Conservation (phyloP, 92 coral and sea anemone species). For the Heteractis magnifica region DNA sequence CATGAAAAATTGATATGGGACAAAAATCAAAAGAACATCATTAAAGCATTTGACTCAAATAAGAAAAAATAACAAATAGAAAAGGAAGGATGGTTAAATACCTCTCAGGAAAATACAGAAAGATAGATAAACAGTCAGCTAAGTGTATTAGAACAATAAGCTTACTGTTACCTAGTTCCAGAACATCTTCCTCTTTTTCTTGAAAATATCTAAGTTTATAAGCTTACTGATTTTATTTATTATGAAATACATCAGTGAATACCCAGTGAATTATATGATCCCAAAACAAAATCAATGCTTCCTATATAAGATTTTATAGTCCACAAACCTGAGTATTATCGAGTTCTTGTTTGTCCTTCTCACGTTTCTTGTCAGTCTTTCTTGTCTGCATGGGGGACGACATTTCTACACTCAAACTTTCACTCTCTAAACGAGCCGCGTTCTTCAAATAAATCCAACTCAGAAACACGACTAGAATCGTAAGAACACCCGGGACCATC, state of each 20-base stretch:
- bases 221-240: neutral
- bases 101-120: no score
- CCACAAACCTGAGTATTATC: neutral
- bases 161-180: no score
- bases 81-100: no score
- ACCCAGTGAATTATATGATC: neutral
- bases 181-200: neutral
- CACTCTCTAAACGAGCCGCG: constrained; percentile 3
- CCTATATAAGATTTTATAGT: neutral
- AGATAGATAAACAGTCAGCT: no score
- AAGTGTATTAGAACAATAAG: no score
- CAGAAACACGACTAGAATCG: constrained; percentile 34
- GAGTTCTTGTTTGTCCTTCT: neutral
- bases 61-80: no score
- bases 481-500: constrained; percentile 25
- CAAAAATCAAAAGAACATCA: no score
- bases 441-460: constrained; percentile 22
- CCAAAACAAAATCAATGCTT: neutral
- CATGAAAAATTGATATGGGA: no score
- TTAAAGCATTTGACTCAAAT: no score
- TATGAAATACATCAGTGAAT: neutral
- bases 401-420: neutral
- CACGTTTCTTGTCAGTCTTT: neutral
- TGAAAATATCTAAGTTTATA: neutral
- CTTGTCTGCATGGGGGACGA: neutral